These are phyloP conservation scores for Enteromius paludinosus DNA, from an alignment of 2,797 vertebrate genomes.

Conservation along the genomic window DNA sequence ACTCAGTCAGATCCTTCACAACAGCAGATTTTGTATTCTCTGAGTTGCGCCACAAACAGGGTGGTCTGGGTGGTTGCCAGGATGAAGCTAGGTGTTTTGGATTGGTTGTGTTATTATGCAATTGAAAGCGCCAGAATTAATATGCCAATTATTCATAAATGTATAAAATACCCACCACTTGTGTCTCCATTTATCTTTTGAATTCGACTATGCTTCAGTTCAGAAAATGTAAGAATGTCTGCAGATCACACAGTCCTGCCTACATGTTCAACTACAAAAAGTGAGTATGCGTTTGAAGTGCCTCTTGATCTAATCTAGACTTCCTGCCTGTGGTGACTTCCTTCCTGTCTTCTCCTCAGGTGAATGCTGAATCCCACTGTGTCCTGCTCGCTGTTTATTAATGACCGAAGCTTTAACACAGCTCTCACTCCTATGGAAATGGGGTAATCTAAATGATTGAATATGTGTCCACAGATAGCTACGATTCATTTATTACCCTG, in stretches of 20 bases:
- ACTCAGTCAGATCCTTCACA: constrained; percentile 10
- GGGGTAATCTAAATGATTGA: constrained; percentile 66
- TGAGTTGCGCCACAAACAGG: background rate
- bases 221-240: constrained; percentile 1
- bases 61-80: background rate
- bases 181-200: background rate
- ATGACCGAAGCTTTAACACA: constrained; percentile 46
- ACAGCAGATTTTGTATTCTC: background rate
- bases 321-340: constrained; percentile 39
- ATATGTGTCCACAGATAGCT: constrained; percentile 60
- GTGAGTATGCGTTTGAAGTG: constrained; percentile 7
- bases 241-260: background rate
- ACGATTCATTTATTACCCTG: constrained; percentile 62
- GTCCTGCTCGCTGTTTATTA: constrained; percentile 54
- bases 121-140: background rate
- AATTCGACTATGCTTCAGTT: background rate
- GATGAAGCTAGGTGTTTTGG: background rate
- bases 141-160: background rate
- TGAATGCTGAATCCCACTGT: constrained; percentile 30
- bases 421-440: constrained; percentile 57
- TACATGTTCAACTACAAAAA: constrained; percentile 11
- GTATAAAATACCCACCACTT: background rate
- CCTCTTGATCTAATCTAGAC: constrained; percentile 23
- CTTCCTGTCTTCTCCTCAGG: constrained; percentile 54
- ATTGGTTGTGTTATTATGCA: background rate